Evolutionary conservation across 2,888 invertebrate species (phyloP), one percentile per base, ranked within the genome.

Genomic region (Apodemia zela): DNA sequence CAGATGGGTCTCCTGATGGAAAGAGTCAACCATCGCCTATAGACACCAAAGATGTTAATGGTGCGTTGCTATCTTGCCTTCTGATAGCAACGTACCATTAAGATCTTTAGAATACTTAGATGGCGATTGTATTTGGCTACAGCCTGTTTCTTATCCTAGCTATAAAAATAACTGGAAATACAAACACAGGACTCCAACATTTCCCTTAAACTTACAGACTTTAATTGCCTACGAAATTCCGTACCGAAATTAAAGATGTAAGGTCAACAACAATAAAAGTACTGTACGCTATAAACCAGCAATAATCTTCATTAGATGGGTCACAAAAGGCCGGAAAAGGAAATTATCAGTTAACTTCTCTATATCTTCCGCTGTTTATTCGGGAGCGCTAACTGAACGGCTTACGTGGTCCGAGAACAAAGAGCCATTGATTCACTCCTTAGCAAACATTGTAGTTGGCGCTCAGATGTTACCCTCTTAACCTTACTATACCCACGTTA

Each of bases 321-420:
- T 54, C 59, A 67, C 61, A 67, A 60, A 45, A 51, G 59, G 64
- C 68, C 67, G 71, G 69, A 71, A 72, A 62, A 58, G 71, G 72
- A 71, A 71, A 65, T 66, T 61, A 70, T 66, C 67, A 69, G 69
- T 69, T 71, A 71, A 65, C 66, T 65, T 61, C 65, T 65, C 64
- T 67, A 57, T 57, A 15, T 29, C 54, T 57, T 57, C 54, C 54
- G 54, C 65, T 66, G 47, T 64, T 33, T 65, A 65, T 63, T 62
- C 47, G 61, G 58, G 58, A 59, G 65, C 67, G 66, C 68, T 70
- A 68, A 70, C 65, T 49, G 63, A 33, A 59, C 66, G 65, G 65
- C 60, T 59, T 59, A 62, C 58, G 60, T 47, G 45, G 45, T 25
- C 13, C 54, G 29, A 57, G 54, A 29, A 67, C 67, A 71, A 70